These are phyloP conservation scores for Dallia pectoralis DNA, from an alignment of 2,797 vertebrate species.

Conservation along the genomic window DNA sequence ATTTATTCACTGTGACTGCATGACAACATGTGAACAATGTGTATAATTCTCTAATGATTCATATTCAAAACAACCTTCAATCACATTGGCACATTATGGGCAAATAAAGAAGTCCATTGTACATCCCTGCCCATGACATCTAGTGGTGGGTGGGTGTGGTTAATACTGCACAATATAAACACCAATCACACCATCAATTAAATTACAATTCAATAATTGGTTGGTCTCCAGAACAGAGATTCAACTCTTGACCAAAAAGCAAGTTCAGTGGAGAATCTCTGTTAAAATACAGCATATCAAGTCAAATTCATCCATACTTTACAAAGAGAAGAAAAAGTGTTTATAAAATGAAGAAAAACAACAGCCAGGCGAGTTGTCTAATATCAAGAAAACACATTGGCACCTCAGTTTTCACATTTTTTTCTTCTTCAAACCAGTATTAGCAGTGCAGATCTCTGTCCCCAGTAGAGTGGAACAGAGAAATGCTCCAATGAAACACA, in stretches of 20 bases:
- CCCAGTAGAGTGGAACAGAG: background rate
- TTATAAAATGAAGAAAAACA: background rate
- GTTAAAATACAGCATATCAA: background rate
- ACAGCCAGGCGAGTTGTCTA: background rate
- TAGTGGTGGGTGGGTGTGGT: background rate
- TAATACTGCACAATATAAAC: background rate
- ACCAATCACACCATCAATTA: background rate
- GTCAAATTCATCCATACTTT: background rate
- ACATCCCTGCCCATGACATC: background rate
- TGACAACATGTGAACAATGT: too few species aligned
- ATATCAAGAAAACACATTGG: background rate
- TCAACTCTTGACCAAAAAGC: background rate
- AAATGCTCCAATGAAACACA: background rate
- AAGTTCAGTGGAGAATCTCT: background rate
- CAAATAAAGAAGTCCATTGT: background rate
- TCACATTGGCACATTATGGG: background rate
- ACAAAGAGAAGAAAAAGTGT: constrained; percentile 28
- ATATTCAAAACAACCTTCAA: background rate
- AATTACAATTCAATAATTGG: background rate
- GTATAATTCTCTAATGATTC: background rate
- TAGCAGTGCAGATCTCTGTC: background rate
- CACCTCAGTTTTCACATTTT: background rate
- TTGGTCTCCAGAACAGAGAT: background rate
- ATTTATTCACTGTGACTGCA: too few species aligned
- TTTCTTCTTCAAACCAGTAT: background rate